These are phyloP conservation scores for Sebastes matsubarae DNA, from an alignment of 2,797 vertebrate species.

Conservation along the genomic window DNA sequence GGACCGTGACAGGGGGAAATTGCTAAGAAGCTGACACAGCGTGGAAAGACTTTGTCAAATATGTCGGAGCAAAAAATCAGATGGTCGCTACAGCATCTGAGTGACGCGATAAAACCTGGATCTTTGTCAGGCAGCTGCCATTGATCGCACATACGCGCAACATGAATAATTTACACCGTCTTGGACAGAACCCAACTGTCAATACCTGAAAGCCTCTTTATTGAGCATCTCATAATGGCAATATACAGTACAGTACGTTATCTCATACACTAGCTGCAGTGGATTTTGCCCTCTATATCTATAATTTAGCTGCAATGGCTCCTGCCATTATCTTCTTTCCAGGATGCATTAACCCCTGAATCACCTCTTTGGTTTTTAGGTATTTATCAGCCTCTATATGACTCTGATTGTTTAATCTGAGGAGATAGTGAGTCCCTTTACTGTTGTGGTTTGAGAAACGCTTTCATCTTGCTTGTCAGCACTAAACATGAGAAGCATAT, in stretches of 20 bases:
- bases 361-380: conserved; percentile 42
- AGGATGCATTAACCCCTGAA: conserved; percentile 46
- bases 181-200: conserved; percentile 74
- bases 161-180: conserved; percentile 83
- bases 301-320: conserved; percentile 48
- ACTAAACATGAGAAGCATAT: conserved; percentile 37
- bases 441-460: conserved; percentile 4
- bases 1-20: conserved; percentile 31
- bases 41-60: conserved; percentile 48
- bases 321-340: conserved; percentile 51
- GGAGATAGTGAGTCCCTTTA: conserved; percentile 36
- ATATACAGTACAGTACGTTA: conserved; percentile 47
- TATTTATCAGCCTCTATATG: conserved; percentile 36
- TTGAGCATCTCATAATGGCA: conserved; percentile 64
- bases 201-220: conserved; percentile 82
- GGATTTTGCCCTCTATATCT: conserved; percentile 46
- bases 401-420: conserved; percentile 61
- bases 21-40: conserved; percentile 36
- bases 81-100: conserved; percentile 47
- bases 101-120: conserved; percentile 57
- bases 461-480: conserved; percentile 52
- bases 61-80: conserved; percentile 14
- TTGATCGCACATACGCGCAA: conserved; percentile 59
- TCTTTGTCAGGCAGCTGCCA: conserved; percentile 60
- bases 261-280: conserved; percentile 35